A percentile compares a stretch with the other conserved stretches of the same genome.
These are phyloP conservation scores for Fistularia tabacaria DNA, from an alignment of 2,797 vertebrate genomes.

Conservation along the genomic window DNA sequence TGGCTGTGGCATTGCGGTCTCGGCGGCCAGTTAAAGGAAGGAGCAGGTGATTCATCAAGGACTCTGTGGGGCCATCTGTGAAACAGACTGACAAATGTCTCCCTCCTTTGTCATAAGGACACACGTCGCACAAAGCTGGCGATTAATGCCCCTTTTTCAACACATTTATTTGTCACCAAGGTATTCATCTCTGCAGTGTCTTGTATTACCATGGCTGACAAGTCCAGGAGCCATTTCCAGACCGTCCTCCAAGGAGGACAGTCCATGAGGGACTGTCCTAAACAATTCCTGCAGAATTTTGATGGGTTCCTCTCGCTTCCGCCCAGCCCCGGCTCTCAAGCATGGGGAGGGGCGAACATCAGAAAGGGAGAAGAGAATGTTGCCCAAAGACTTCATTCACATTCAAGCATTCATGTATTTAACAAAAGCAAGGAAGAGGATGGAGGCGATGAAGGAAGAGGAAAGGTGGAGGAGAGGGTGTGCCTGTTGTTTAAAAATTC, in stretches of 20 bases:
- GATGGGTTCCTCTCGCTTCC: constrained; percentile 23
- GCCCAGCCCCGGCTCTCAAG: not conserved
- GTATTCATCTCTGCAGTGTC: constrained; percentile 72
- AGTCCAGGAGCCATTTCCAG: constrained; percentile 53
- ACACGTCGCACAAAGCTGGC: constrained; percentile 73
- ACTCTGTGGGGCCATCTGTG: constrained; percentile 76
- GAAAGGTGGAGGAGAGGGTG: constrained; percentile 9
- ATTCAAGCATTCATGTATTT: constrained; percentile 45
- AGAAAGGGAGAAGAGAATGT: constrained; percentile 36
- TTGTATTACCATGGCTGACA: constrained; percentile 66
- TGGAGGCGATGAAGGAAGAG: constrained; percentile 1
- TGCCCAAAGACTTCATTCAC: constrained; percentile 40
- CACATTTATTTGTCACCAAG: constrained; percentile 78
- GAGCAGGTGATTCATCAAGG: constrained; percentile 75
- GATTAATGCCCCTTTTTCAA: constrained; percentile 75
- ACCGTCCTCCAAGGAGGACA: constrained; percentile 43
- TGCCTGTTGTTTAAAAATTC: constrained; percentile 55
- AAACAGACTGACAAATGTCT: constrained; percentile 81
- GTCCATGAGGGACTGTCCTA: constrained; percentile 31
- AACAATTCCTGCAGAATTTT: constrained; percentile 44
- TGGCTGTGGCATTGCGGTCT: constrained; percentile 33
- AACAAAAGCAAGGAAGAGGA: constrained; percentile 12
- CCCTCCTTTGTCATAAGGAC: constrained; percentile 82
- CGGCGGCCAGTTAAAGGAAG: constrained; percentile 66
- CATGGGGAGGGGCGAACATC: constrained; percentile 17